phyloP scores from a whole-genome alignment of 2,888 invertebrate species.

The Ashinkailepas kermadecensis region DNA sequence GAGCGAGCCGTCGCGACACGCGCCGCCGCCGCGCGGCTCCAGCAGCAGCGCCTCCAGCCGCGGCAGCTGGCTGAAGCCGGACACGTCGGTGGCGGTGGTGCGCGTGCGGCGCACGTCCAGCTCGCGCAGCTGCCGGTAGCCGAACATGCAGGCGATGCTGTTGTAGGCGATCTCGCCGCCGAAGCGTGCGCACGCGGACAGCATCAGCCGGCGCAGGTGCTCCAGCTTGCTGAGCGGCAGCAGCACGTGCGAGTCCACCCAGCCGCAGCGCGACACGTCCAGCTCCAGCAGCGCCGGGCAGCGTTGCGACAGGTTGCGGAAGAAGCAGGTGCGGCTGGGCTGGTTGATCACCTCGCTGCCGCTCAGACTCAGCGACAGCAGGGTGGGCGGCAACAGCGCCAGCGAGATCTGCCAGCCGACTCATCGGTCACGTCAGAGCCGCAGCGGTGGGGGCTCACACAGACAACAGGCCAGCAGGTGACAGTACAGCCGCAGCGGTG shows the following conservation, averaged over 20 bases:
- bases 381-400: not conserved
- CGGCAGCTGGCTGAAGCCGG: conserved; percentile 19
- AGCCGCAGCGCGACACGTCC: not conserved
- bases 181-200: not conserved
- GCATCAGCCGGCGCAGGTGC: not conserved
- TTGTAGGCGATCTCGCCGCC: conserved; percentile 15
- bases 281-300: not conserved
- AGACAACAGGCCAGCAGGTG: too few species aligned
- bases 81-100: not conserved
- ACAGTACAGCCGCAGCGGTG: too few species aligned
- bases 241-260: conserved; percentile 19
- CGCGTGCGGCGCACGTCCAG: conserved; percentile 7
- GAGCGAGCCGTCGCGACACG: not conserved
- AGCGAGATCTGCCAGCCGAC: not conserved
- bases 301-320: not conserved
- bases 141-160: conserved; percentile 7
- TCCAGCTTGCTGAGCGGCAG: conserved; percentile 20
- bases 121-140: not conserved
- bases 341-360: not conserved
- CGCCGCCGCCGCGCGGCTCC: conserved; percentile 2
- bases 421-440: too few species aligned
- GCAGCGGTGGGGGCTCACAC: too few species aligned
- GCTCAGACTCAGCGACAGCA: not conserved
- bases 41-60: not conserved
- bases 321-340: not conserved